Evolutionary conservation across 2,113 vertebrate genomes (phyloP).

Genomic region (Pollachius pollachius): DNA sequence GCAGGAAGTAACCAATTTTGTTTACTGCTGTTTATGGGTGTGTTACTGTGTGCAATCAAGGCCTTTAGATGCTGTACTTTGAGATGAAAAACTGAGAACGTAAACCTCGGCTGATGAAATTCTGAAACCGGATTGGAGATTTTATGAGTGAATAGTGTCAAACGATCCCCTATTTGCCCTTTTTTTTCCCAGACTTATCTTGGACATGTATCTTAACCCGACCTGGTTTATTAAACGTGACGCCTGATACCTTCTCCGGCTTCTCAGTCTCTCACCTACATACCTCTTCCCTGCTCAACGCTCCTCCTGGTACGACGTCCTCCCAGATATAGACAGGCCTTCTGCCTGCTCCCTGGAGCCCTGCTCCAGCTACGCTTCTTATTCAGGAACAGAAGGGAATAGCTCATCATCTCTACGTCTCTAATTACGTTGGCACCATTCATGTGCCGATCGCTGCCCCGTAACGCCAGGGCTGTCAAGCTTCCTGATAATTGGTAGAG

Average conservation of each 20-base stretch:
- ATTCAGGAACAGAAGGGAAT: constrained; percentile 72
- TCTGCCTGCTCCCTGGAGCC: constrained; percentile 59
- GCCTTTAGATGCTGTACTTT: no score
- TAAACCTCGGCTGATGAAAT: no score
- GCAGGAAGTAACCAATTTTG: no score
- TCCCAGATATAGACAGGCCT: constrained; percentile 64
- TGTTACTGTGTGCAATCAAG: no score
- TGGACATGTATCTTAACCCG: neutral
- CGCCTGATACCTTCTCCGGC: neutral
- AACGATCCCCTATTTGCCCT: no score
- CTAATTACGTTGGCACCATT: constrained; percentile 65
- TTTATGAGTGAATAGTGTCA: no score
- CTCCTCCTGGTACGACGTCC: constrained; percentile 41
- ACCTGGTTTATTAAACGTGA: neutral
- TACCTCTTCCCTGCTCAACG: constrained; percentile 21
- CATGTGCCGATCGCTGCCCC: constrained; percentile 51
- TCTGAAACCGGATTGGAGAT: no score
- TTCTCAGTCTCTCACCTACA: constrained; percentile 1
- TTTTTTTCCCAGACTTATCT: no score
- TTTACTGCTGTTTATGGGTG: no score
- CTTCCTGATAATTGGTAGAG: constrained; percentile 37
- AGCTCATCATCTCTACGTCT: constrained; percentile 60
- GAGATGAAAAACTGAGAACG: no score
- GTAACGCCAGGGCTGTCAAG: constrained; percentile 47
- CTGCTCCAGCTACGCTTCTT: constrained; percentile 75